Evolutionary conservation across 2,113 vertebrate genomes (phyloP).

Genomic region (Natator depressus): DNA sequence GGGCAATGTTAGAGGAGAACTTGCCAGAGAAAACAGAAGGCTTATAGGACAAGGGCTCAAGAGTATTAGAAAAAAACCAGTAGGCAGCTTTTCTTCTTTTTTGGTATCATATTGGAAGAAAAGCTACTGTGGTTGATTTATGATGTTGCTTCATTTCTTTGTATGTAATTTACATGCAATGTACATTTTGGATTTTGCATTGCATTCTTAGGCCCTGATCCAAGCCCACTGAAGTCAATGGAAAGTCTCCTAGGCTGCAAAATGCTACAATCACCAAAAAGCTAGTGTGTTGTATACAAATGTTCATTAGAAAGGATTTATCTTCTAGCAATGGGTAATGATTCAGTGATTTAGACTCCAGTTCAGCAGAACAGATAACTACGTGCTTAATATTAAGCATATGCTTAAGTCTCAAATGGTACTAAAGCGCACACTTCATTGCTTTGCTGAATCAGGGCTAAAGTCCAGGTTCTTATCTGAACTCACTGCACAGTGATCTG

Average conservation of each 20-base stretch:
- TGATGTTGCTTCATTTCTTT: slow-evolving; percentile 75
- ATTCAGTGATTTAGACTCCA: slow-evolving; percentile 46
- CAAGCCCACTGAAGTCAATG: slow-evolving; percentile 61
- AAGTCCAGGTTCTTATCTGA: slow-evolving; percentile 64
- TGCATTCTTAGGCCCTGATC: slow-evolving; percentile 63
- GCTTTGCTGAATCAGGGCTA: slow-evolving; percentile 63
- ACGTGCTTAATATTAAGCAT: slow-evolving; percentile 70
- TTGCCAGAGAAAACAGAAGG: slow-evolving; percentile 81
- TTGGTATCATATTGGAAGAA: slow-evolving; percentile 65
- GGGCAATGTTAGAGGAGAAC: slow-evolving; percentile 47
- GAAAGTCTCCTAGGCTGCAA: slow-evolving; percentile 51
- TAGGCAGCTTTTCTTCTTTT: slow-evolving; percentile 20
- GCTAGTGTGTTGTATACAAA: slow-evolving; percentile 21
- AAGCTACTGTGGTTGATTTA: slow-evolving; percentile 71
- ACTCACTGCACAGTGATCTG: slow-evolving; percentile 38
- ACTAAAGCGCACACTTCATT: slow-evolving; percentile 66
- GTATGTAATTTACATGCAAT: slow-evolving; percentile 65
- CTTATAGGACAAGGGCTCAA: slow-evolving; percentile 62
- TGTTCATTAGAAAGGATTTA: slow-evolving; percentile 44
- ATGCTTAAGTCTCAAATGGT: slow-evolving; percentile 64
- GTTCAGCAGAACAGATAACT: slow-evolving; percentile 68
- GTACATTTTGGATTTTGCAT: slow-evolving; percentile 73
- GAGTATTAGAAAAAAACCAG: slow-evolving; percentile 53
- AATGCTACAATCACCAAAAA: slow-evolving; percentile 54
- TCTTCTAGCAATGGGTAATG: slow-evolving; percentile 56